Evolutionary conservation across 2,797 vertebrate species (phyloP), one percentile per base, ranked within the genome.

Genomic region (Threskiornis aethiopicus): DNA sequence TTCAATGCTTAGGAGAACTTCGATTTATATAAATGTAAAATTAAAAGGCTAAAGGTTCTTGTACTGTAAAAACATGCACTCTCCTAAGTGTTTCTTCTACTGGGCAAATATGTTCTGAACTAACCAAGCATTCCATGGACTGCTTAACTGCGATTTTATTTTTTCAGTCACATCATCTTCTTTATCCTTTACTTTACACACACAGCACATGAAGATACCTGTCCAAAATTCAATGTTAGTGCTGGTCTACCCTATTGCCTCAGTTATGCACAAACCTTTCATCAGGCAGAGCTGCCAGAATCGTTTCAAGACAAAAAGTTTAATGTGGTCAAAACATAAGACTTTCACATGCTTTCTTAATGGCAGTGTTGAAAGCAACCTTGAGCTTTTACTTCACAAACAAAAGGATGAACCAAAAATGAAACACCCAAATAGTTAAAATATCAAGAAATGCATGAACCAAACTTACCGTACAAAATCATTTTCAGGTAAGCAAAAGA

Each of bases 151-250:
- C 4, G 29, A n/a, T 42, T 89, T 81, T 35, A 29, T 22, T 65
- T 89, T 61, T 54, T 52, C 39, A 37, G 26, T 49, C 25, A 2
- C 17, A 58, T 42, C 22, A 25, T 84, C 31, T 84, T 55, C 54
- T 55, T 90, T 71, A 59, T 19, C 25, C 25, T 65, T 75, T 54
- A 58, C 25, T 70, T 31, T 67, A 19, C 26, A 59, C 18, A 37
- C 5, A 59, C 10, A 78, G 29, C 0, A 0, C 61, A 67, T 26
- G 26, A n/a, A 91, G 41, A 58, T 8, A 59, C 5, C 21, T 0
- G 1, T 20, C 29, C 35, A 42, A 76, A 67, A 84, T 25, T 49
- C 46, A 87, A 11, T 11, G 1, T 11, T 6, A 54, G 7, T 11
- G 3, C 41, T 15, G 28, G 6, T 39, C 62, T 44, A 37, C 7